Evolutionary conservation across 2,888 invertebrate species (phyloP).

Genomic region (Dicycla oo): DNA sequence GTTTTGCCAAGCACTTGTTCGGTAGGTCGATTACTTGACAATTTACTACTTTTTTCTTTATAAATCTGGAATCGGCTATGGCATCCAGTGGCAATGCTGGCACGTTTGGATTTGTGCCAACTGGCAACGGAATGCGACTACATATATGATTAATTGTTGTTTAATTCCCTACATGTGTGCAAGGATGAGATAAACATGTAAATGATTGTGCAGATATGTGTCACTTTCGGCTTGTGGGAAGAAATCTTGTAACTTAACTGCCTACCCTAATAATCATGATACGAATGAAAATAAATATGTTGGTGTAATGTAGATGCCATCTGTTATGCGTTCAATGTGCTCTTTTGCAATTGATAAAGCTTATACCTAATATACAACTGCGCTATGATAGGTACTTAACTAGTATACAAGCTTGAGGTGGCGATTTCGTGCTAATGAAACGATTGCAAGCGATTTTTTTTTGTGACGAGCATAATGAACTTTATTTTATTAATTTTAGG

Average conservation of each 20-base stretch:
- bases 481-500: too few relatives aligned
- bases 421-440: too few relatives aligned
- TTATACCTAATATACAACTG: too few relatives aligned
- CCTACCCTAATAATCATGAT: neutral
- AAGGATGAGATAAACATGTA: conserved; percentile 14
- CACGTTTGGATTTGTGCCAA: conserved; percentile 59
- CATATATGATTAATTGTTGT: conserved; percentile 62
- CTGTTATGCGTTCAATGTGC: too few relatives aligned
- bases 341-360: too few relatives aligned
- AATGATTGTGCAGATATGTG: neutral
- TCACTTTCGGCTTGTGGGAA: neutral
- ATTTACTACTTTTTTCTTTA: conserved; percentile 48
- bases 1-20: conserved; percentile 20
- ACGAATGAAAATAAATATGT: neutral
- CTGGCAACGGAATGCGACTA: conserved; percentile 60
- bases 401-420: too few relatives aligned
- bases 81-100: conserved; percentile 52
- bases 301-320: too few relatives aligned
- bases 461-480: too few relatives aligned
- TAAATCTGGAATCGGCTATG: conserved; percentile 57
- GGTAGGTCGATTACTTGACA: conserved; percentile 29
- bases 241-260: too few relatives aligned
- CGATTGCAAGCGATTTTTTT: too few relatives aligned
- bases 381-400: too few relatives aligned
- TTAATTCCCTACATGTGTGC: conserved; percentile 56